A percentile compares a stretch with the other conserved stretches of the same genome.
phyloP scores from a whole-genome alignment of 2,888 invertebrate genomes.

The Xestia xanthographa region DNA sequence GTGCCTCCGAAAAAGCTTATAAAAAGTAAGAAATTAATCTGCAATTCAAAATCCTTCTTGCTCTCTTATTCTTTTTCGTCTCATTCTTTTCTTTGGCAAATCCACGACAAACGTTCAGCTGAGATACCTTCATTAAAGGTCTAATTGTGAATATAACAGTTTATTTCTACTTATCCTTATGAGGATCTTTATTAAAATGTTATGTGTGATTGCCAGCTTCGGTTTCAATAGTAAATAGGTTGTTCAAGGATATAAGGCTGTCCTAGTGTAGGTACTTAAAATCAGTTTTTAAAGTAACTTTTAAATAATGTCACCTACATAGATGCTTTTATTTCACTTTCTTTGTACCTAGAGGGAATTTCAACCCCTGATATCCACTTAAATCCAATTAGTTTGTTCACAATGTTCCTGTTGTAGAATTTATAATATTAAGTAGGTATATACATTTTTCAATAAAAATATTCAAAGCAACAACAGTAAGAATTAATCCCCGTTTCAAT shows the following conservation, averaged over 20 bases:
- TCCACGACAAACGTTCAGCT: constrained; percentile 73
- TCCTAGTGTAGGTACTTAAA: not conserved
- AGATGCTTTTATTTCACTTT: constrained; percentile 3
- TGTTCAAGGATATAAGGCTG: not conserved
- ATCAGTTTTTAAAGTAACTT: not conserved
- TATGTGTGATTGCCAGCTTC: not conserved
- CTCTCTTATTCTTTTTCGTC: constrained; percentile 75
- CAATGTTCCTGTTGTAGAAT: constrained; percentile 4
- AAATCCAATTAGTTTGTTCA: constrained; percentile 23
- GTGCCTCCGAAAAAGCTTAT: constrained; percentile 81
- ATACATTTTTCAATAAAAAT: not conserved
- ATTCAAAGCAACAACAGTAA: not conserved
- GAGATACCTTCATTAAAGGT: constrained; percentile 63
- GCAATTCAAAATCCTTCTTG: constrained; percentile 84
- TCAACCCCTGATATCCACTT: not conserved
- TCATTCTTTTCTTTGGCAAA: constrained; percentile 74
- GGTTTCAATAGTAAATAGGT: not conserved
- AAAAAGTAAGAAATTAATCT: constrained; percentile 86
- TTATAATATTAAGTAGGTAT: constrained; percentile 3
- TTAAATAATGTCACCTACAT: not conserved
- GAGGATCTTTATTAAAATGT: constrained; percentile 37
- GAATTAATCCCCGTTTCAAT: not conserved
- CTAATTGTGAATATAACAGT: constrained; percentile 67
- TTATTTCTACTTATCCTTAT: constrained; percentile 46
- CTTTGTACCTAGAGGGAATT: not conserved